phyloP scores from a whole-genome alignment of 2,888 invertebrate species.

The Fragum fragum region DNA sequence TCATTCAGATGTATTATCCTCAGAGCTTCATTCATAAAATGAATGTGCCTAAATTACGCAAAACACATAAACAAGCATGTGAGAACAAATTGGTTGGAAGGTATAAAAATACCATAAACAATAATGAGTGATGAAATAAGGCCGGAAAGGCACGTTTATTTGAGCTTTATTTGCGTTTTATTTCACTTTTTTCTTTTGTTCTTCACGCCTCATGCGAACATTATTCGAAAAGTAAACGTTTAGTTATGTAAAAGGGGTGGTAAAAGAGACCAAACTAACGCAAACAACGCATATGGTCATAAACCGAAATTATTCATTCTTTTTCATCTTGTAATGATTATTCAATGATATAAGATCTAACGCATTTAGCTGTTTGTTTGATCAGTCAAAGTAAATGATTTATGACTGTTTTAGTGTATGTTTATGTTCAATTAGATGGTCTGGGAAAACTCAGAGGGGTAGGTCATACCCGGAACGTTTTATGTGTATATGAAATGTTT shows the following conservation, averaged over 20 bases:
- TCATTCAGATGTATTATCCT: neutral
- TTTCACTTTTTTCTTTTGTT: slow-evolving; percentile 29
- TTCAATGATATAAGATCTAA: slow-evolving; percentile 45
- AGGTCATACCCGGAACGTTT: slow-evolving; percentile 18
- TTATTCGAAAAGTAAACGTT: neutral
- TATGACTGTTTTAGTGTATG: slow-evolving; percentile 54
- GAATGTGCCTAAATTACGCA: slow-evolving; percentile 1
- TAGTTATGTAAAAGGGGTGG: slow-evolving; percentile 20
- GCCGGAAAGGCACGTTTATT: slow-evolving; percentile 28
- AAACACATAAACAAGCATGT: slow-evolving; percentile 28
- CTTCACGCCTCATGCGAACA: slow-evolving; percentile 17
- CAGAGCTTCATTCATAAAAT: neutral
- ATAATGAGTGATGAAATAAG: slow-evolving; percentile 29
- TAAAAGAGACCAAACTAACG: slow-evolving; percentile 5
- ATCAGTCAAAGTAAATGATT: slow-evolving; percentile 59
- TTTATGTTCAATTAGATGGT: slow-evolving; percentile 44
- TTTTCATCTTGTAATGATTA: slow-evolving; percentile 43
- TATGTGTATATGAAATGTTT: slow-evolving; percentile 29
- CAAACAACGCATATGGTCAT: slow-evolving; percentile 47
- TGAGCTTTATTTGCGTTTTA: slow-evolving; percentile 37
- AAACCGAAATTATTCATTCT: slow-evolving; percentile 44
- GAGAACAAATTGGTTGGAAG: slow-evolving; percentile 26
- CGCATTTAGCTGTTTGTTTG: slow-evolving; percentile 55
- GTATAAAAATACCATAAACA: slow-evolving; percentile 30
- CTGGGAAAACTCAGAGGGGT: slow-evolving; percentile 38